Conservation (phyloP, 2,888 invertebrate genomes). For the Lasioglossum leucozonium region DNA sequence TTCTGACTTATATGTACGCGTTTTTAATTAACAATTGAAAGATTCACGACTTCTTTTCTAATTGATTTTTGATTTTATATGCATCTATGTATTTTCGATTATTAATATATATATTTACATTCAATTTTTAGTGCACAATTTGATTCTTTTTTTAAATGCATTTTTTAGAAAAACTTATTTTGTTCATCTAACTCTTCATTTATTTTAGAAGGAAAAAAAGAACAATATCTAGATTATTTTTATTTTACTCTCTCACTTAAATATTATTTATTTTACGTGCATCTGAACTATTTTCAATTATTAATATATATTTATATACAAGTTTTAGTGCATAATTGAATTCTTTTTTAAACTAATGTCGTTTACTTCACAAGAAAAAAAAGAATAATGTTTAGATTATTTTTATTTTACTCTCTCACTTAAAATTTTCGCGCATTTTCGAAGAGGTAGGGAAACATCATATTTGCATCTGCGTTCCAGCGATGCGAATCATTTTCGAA, state of each 20-base stretch:
- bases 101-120: not conserved
- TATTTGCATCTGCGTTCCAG: not conserved
- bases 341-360: not conserved
- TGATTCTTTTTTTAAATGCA: not conserved
- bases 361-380: no score
- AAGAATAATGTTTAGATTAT: not conserved
- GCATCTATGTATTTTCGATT: no score
- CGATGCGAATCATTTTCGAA: not conserved
- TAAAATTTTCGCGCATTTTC: not conserved
- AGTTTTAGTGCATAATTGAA: not conserved
- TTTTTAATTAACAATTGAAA: no score
- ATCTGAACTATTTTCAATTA: not conserved
- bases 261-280: no score
- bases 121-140: not conserved
- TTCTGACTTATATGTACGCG: no score
- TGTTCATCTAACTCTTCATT: no score
- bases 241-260: not conserved
- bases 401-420: not conserved
- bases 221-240: not conserved
- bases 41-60: not conserved
- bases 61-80: not conserved
- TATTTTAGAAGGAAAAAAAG: no score
- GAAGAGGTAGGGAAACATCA: not conserved
- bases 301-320: not conserved
- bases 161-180: no score